A percentile compares a stretch with the other conserved stretches of the same genome.
phyloP scores from a whole-genome alignment of 2,888 invertebrate species.

The Chrysodeixis includens region DNA sequence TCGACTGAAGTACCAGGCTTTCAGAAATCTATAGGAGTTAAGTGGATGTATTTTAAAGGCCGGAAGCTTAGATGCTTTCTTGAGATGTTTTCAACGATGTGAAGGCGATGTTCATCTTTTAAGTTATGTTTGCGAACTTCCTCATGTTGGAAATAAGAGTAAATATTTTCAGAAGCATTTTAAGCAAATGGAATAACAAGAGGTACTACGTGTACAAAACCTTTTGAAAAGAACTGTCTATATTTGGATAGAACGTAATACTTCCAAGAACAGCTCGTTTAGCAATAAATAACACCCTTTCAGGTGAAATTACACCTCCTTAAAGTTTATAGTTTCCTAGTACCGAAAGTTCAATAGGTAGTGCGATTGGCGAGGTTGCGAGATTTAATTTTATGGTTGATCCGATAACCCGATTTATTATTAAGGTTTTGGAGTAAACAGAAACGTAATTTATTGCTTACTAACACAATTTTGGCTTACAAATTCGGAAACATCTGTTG shows the following conservation, averaged over 20 bases:
- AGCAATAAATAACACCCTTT: conserved; percentile 38
- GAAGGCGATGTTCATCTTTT: conserved; percentile 29
- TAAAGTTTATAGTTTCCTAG: conserved; percentile 40
- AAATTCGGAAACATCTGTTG: not conserved
- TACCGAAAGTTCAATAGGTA: conserved; percentile 1
- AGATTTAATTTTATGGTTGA: conserved; percentile 3
- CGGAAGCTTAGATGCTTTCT: conserved; percentile 31
- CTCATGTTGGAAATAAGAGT: not conserved
- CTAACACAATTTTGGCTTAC: not conserved
- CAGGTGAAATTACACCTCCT: conserved; percentile 33
- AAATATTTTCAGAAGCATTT: not conserved
- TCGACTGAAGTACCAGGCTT: conserved; percentile 45
- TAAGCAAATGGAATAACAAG: not conserved
- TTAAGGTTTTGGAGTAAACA: not conserved
- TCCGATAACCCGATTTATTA: too few species aligned
- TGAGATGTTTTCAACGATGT: conserved; percentile 18
- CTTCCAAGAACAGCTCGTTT: conserved; percentile 21
- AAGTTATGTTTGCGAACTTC: conserved; percentile 5
- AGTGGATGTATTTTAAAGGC: conserved; percentile 40
- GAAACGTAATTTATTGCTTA: not conserved
- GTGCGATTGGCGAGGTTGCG: not conserved
- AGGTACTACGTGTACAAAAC: not conserved
- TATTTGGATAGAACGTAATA: not conserved
- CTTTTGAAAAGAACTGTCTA: not conserved
- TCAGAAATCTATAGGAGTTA: conserved; percentile 36